Conservation (phyloP, 2,113 vertebrate genomes). For the Prionailurus bengalensis region DNA sequence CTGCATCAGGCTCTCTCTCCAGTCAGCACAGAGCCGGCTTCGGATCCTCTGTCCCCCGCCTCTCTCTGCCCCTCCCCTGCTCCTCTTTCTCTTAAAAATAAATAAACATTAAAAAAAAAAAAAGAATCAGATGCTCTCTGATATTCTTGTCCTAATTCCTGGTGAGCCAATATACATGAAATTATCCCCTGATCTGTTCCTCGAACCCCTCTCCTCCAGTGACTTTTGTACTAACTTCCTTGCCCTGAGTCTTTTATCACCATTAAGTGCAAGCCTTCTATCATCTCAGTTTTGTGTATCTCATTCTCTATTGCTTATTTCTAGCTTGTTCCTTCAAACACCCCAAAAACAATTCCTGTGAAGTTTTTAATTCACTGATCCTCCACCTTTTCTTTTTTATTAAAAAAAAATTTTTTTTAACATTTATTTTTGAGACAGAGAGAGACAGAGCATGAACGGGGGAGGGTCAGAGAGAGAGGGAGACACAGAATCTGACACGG, state of each 20-base stretch:
- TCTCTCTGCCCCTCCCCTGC: too few species aligned
- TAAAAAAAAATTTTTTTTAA: too few species aligned
- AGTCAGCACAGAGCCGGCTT: too few species aligned
- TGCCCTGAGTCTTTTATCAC: neutral
- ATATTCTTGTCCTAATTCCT: neutral
- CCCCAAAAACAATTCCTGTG: neutral
- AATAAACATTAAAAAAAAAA: too few species aligned
- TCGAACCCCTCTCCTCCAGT: neutral
- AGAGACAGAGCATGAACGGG: too few species aligned
- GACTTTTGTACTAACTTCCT: neutral
- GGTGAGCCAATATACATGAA: neutral
- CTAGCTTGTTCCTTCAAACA: neutral
- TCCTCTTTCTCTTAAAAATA: too few species aligned
- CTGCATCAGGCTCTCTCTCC: too few species aligned
- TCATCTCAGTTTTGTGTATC: neutral
- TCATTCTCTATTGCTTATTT: slow-evolving; percentile 5
- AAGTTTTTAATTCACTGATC: neutral
- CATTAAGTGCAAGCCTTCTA: neutral
- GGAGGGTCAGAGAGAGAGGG: too few species aligned
- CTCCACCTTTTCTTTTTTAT: too few species aligned
- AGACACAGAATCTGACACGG: too few species aligned
- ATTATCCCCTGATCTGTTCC: neutral
- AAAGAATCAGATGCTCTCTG: neutral
- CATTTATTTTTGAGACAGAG: too few species aligned
- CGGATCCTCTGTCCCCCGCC: too few species aligned